Conservation (phyloP, 2,888 invertebrate genomes). For the Ectropis crepuscularia region DNA sequence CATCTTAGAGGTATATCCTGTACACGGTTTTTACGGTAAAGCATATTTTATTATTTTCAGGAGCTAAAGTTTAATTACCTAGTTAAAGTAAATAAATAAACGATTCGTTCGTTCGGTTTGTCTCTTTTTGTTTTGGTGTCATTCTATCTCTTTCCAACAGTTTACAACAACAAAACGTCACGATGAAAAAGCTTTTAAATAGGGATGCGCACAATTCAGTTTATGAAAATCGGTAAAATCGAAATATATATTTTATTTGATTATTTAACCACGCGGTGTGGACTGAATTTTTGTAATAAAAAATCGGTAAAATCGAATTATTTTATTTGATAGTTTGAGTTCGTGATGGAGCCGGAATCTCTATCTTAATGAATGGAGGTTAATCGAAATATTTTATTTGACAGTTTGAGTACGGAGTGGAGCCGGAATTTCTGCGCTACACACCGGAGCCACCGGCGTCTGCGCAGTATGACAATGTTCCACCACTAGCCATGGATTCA, state of each 20-base stretch:
- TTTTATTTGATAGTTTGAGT: too few relatives aligned
- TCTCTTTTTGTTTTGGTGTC: not conserved
- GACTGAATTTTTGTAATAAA: too few relatives aligned
- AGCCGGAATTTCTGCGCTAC: slow-evolving; percentile 90
- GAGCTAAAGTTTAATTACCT: too few relatives aligned
- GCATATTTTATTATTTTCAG: too few relatives aligned
- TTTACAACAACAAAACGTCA: not conserved
- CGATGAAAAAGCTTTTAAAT: not conserved
- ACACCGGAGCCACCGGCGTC: slow-evolving; percentile 85
- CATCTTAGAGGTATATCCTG: too few relatives aligned
- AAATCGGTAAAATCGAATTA: too few relatives aligned
- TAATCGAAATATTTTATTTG: not conserved
- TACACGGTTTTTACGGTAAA: too few relatives aligned
- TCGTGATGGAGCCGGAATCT: too few relatives aligned
- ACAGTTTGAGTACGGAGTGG: slow-evolving; percentile 91
- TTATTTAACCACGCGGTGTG: too few relatives aligned
- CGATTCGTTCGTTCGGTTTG: not conserved
- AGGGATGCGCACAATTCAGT: slow-evolving; percentile 2
- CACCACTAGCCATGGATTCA: slow-evolving; percentile 80
- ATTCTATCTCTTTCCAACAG: slow-evolving; percentile 9
- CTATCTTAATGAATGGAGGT: too few relatives aligned
- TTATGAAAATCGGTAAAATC: slow-evolving; percentile 24
- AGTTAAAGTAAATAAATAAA: not conserved
- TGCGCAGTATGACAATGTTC: slow-evolving; percentile 85
- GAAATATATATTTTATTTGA: not conserved